Percentiles rank a stretch among this genome's conserved stretches.
Evolutionary conservation across 2,888 invertebrate species (phyloP).

Genomic region (Didymodactylos carnosus): DNA sequence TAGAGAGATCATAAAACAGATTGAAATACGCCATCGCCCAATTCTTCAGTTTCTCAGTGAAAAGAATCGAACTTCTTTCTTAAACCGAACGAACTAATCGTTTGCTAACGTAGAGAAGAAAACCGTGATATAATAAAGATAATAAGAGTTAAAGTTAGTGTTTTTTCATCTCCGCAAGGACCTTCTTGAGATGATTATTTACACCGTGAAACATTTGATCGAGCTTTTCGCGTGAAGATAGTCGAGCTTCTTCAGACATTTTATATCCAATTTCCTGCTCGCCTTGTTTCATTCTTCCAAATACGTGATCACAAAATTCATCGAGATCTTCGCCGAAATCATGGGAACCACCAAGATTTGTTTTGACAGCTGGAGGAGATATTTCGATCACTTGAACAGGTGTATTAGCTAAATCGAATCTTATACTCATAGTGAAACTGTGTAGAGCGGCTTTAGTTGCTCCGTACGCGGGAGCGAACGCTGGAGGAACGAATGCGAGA

Average conservation of each 20-base stretch:
- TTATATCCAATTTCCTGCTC: background rate
- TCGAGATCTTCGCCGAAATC: background rate
- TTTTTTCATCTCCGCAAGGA: too few species aligned
- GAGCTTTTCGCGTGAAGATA: background rate
- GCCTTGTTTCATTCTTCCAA: background rate
- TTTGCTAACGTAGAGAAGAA: too few species aligned
- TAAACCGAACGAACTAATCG: too few species aligned
- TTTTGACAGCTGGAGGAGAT: background rate
- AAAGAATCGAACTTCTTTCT: too few species aligned
- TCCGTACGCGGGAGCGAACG: background rate
- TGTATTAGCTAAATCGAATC: background rate
- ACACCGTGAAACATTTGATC: background rate
- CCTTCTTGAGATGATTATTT: background rate
- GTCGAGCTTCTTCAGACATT: background rate
- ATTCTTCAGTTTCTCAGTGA: too few species aligned
- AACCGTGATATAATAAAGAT: too few species aligned
- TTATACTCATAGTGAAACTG: background rate
- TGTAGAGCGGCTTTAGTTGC: background rate
- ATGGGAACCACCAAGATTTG: background rate
- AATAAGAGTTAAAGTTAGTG: too few species aligned
- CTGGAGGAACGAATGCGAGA: background rate
- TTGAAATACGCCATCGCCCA: too few species aligned
- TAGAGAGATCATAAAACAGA: too few species aligned
- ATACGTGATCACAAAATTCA: background rate
- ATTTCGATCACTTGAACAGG: background rate